Conservation (phyloP, 2,797 vertebrate genomes). For the Balearica regulorum region DNA sequence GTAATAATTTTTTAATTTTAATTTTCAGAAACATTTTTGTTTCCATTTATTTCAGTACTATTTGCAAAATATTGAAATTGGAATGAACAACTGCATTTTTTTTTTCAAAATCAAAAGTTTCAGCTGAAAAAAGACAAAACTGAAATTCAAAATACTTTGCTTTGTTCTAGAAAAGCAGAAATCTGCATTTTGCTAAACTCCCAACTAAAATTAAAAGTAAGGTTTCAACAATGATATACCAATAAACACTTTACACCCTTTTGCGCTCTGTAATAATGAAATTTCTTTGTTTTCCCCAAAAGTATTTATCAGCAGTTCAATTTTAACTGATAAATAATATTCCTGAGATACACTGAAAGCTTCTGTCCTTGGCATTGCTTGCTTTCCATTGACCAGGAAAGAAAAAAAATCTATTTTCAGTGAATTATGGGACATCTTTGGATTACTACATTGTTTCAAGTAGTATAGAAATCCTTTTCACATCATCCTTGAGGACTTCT, state of each 20-base stretch:
- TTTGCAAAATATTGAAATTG: not conserved
- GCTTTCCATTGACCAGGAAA: not conserved
- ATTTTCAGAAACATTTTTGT: not conserved
- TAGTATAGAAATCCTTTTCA: not conserved
- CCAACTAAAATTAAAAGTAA: not conserved
- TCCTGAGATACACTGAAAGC: not conserved
- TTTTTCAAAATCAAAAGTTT: not conserved
- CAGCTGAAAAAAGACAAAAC: not conserved
- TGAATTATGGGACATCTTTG: not conserved
- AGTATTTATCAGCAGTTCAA: not conserved
- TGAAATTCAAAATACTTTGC: not conserved
- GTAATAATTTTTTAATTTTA: not conserved
- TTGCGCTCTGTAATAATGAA: not conserved
- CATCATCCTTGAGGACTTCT: not conserved
- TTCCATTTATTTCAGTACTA: not conserved
- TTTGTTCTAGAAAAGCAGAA: not conserved
- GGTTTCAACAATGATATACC: not conserved
- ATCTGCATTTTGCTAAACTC: not conserved
- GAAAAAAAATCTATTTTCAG: not conserved
- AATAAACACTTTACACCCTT: not conserved
- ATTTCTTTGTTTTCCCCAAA: not conserved
- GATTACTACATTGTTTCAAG: not conserved
- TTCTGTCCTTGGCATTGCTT: not conserved
- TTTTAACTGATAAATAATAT: not conserved
- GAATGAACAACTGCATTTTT: not conserved